Percentiles rank a stretch among this genome's conserved stretches.
These are phyloP conservation scores for Lepidurus couesii DNA, from an alignment of 1,140 invertebrate genomes.

Conservation along the genomic window DNA sequence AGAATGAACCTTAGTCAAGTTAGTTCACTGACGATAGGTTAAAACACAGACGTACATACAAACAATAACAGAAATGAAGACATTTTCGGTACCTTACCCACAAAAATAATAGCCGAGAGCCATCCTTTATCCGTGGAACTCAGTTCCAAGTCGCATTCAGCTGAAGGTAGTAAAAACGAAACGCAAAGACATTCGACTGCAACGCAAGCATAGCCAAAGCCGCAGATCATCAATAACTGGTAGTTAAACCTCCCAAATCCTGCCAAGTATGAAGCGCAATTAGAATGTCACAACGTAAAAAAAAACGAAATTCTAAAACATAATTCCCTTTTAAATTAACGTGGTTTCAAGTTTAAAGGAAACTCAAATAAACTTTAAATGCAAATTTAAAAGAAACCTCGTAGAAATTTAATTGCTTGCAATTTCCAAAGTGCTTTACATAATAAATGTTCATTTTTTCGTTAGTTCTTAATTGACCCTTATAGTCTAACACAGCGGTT, in stretches of 20 bases:
- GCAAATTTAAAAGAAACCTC: not conserved
- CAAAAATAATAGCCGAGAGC: constrained; percentile 57
- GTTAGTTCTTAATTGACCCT: too few species aligned
- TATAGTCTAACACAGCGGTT: too few species aligned
- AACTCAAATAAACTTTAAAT: not conserved
- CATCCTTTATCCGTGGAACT: constrained; percentile 81
- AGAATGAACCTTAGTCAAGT: not conserved
- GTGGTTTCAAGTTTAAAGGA: not conserved
- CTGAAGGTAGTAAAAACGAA: constrained; percentile 87
- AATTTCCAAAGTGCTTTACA: not conserved
- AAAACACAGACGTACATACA: not conserved
- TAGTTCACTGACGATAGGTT: not conserved
- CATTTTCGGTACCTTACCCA: constrained; percentile 31
- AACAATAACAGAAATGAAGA: not conserved
- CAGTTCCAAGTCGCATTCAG: constrained; percentile 82
- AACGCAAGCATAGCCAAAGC: constrained; percentile 88
- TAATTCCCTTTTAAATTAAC: not conserved
- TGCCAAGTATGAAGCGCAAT: constrained; percentile 42
- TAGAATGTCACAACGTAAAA: too few species aligned
- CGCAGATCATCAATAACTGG: constrained; percentile 76
- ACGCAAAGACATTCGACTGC: constrained; percentile 93
- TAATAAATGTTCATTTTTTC: too few species aligned
- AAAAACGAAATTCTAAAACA: too few species aligned
- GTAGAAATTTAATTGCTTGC: not conserved
- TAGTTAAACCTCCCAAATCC: constrained; percentile 91